These are phyloP conservation scores for Synanthedon myopaeformis DNA, from an alignment of 2,888 invertebrate genomes.

Conservation along the genomic window DNA sequence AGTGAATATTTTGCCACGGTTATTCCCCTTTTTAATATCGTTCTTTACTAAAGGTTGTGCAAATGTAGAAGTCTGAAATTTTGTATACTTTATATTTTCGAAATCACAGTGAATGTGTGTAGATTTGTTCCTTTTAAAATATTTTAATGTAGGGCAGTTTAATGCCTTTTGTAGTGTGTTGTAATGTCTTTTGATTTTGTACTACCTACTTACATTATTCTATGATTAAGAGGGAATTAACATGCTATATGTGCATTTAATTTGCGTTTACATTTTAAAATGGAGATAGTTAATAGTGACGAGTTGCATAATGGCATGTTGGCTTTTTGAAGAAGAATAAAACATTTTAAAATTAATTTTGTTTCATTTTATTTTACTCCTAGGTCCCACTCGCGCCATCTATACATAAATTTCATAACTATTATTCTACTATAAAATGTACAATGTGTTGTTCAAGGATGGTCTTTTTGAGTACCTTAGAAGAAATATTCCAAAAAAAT, in stretches of 20 bases:
- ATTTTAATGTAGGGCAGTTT: slow-evolving; percentile 30
- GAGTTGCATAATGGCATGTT: slow-evolving; percentile 54
- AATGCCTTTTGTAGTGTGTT: slow-evolving; percentile 54
- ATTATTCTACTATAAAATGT: too few relatives aligned
- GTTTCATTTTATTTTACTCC: neutral
- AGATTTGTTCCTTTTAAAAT: slow-evolving; percentile 19
- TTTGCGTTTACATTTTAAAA: slow-evolving; percentile 27
- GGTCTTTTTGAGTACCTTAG: too few relatives aligned
- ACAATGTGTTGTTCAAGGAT: too few relatives aligned
- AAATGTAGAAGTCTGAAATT: neutral
- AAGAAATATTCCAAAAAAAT: too few relatives aligned
- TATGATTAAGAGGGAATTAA: slow-evolving; percentile 41
- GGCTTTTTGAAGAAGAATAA: slow-evolving; percentile 63
- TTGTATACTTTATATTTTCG: slow-evolving; percentile 6
- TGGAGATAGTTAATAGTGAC: slow-evolving; percentile 15
- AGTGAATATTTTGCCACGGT: neutral
- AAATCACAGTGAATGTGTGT: slow-evolving; percentile 37
- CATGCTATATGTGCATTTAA: slow-evolving; percentile 61
- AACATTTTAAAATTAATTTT: slow-evolving; percentile 20
- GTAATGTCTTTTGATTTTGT: slow-evolving; percentile 54
- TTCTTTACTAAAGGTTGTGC: neutral
- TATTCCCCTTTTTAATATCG: slow-evolving; percentile 22
- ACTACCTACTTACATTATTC: slow-evolving; percentile 33
- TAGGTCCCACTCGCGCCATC: too few relatives aligned
- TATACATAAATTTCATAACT: too few relatives aligned